phyloP scores from a whole-genome alignment of 2,888 invertebrate genomes.

The Pseudolycoriella hygida region DNA sequence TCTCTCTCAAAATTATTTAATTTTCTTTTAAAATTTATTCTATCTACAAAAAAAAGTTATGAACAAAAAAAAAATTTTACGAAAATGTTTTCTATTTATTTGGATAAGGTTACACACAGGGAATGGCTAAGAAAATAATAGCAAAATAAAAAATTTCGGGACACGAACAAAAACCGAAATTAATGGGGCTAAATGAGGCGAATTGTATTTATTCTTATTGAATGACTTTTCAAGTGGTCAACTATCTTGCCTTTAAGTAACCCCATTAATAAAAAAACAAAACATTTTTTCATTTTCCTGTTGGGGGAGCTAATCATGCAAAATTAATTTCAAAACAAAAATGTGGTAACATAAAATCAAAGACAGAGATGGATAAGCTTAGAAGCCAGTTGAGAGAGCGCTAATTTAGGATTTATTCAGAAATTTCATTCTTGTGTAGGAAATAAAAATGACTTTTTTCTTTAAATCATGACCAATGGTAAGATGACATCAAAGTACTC shows the following conservation, averaged over 20 bases:
- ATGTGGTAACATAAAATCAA: background rate
- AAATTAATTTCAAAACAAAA: background rate
- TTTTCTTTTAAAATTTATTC: no score
- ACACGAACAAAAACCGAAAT: background rate
- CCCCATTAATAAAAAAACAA: background rate
- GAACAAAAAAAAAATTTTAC: no score
- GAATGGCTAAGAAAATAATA: conserved; percentile 1
- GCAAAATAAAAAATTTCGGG: background rate
- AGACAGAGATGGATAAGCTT: conserved; percentile 6
- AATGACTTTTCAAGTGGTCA: background rate
- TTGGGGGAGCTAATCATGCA: conserved; percentile 6
- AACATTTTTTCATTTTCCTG: conserved; percentile 4
- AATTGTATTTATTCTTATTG: background rate
- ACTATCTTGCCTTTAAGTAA: background rate
- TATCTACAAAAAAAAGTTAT: no score
- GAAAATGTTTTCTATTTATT: no score
- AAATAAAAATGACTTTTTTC: background rate
- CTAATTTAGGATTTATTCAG: background rate
- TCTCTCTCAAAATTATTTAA: no score
- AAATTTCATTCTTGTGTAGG: background rate
- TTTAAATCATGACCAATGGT: background rate
- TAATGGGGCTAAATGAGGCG: background rate
- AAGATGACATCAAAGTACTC: no score
- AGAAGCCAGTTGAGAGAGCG: conserved; percentile 2
- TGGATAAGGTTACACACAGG: background rate